These are phyloP conservation scores for Chrysomallon squamiferum DNA, from an alignment of 1,140 invertebrate species.

Conservation along the genomic window DNA sequence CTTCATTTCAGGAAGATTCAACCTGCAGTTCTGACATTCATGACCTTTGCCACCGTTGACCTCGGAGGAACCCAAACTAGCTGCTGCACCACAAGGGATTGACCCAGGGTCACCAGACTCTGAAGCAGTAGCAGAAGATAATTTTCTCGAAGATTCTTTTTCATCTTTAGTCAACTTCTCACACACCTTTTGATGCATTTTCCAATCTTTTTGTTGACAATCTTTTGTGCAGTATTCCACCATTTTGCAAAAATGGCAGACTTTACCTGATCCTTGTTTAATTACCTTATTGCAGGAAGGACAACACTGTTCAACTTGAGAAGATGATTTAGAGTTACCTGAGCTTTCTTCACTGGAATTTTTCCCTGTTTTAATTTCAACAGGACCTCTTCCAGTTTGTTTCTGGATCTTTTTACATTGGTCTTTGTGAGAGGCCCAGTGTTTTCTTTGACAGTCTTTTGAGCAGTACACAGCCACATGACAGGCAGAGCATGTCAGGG, in stretches of 20 bases:
- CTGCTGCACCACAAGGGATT: neutral
- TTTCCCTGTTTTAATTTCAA: neutral
- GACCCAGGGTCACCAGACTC: neutral
- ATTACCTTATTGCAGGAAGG: neutral
- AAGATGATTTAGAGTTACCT: neutral
- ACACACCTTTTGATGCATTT: neutral
- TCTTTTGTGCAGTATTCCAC: neutral
- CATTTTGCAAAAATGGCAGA: neutral
- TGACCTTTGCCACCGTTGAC: too few species aligned
- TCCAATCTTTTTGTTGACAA: neutral
- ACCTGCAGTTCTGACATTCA: neutral
- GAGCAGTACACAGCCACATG: constrained; percentile 11
- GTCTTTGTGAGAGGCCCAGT: constrained; percentile 8
- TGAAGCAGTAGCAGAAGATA: neutral
- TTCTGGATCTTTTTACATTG: constrained; percentile 7
- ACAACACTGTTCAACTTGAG: neutral
- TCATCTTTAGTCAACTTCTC: neutral
- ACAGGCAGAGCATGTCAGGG: neutral
- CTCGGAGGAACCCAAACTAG: neutral
- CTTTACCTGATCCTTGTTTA: neutral
- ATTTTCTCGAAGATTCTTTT: too few species aligned
- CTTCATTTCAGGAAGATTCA: neutral
- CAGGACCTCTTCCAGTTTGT: neutral
- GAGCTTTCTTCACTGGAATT: neutral
- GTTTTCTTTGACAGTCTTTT: constrained; percentile 14